phyloP scores from a whole-genome alignment of 2,797 vertebrate genomes.

The Sebastes steindachneri region DNA sequence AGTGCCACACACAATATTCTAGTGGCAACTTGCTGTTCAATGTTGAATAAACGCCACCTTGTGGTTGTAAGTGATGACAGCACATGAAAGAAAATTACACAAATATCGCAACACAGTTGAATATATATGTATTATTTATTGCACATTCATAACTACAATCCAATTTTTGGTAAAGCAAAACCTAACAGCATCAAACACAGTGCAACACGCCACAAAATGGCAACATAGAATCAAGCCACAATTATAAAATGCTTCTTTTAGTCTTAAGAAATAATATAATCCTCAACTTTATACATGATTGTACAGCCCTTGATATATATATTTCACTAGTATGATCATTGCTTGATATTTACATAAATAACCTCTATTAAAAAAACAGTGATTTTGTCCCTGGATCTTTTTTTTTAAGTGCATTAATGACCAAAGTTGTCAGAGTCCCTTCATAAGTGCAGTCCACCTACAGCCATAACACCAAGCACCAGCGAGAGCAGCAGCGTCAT shows the following conservation, averaged over 20 bases:
- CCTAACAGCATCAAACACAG: conserved; percentile 3
- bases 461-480: conserved; percentile 12
- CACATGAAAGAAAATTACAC: neutral
- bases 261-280: neutral
- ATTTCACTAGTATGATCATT: neutral
- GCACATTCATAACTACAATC: conserved; percentile 30
- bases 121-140: conserved; percentile 40
- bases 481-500: conserved; percentile 39
- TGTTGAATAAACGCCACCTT: conserved; percentile 13
- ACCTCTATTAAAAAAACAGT: conserved; percentile 25
- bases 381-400: conserved; percentile 26
- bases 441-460: conserved; percentile 19
- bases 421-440: neutral
- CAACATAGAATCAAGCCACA: neutral
- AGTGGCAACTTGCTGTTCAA: neutral
- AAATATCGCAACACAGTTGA: neutral
- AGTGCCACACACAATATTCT: neutral
- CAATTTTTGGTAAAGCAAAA: conserved; percentile 37
- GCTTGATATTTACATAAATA: conserved; percentile 12
- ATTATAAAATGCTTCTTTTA: neutral
- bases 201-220: conserved; percentile 19
- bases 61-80: conserved; percentile 7
- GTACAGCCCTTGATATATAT: neutral
- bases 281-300: neutral
- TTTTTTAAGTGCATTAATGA: conserved; percentile 16